A percentile compares a stretch with the other conserved stretches of the same genome.
phyloP scores from a whole-genome alignment of 1,140 invertebrate species.

The Orius laevigatus region DNA sequence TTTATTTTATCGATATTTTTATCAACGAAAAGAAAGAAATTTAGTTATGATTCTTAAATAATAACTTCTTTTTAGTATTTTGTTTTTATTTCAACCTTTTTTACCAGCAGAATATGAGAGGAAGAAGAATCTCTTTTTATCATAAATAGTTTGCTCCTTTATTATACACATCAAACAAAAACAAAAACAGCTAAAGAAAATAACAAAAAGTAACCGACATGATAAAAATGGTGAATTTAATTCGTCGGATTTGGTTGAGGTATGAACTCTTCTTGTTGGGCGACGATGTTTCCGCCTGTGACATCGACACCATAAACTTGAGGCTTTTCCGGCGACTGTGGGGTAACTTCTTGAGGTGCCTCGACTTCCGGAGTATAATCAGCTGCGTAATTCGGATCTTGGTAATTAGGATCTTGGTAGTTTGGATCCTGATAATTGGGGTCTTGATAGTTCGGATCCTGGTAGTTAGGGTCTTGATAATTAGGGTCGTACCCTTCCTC shows the following conservation, averaged over 20 bases:
- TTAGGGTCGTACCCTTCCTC: conserved; percentile 2
- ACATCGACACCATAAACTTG: background rate
- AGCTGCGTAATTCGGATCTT: background rate
- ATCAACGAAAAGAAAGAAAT: background rate
- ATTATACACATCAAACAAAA: background rate
- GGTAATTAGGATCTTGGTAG: background rate
- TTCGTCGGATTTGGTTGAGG: background rate
- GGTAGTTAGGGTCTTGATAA: conserved; percentile 1
- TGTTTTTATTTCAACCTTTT: conserved; percentile 4
- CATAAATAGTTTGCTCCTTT: background rate
- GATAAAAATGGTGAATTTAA: background rate
- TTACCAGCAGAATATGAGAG: background rate
- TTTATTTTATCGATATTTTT: conserved; percentile 5
- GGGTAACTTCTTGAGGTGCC: background rate
- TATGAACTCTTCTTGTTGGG: conserved; percentile 10
- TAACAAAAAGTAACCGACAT: background rate
- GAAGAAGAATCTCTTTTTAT: background rate
- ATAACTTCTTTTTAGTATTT: conserved; percentile 2
- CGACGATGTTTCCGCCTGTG: conserved; percentile 3
- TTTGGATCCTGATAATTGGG: background rate
- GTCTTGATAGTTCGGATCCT: conserved; percentile 1
- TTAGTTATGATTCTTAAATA: background rate
- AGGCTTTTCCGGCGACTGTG: background rate
- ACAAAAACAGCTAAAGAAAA: background rate
- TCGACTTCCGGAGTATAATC: background rate